Evolutionary conservation across 2,888 invertebrate genomes (phyloP), one percentile per base, ranked within the genome.

Genomic region (Prosopocoilus inquinatus): DNA sequence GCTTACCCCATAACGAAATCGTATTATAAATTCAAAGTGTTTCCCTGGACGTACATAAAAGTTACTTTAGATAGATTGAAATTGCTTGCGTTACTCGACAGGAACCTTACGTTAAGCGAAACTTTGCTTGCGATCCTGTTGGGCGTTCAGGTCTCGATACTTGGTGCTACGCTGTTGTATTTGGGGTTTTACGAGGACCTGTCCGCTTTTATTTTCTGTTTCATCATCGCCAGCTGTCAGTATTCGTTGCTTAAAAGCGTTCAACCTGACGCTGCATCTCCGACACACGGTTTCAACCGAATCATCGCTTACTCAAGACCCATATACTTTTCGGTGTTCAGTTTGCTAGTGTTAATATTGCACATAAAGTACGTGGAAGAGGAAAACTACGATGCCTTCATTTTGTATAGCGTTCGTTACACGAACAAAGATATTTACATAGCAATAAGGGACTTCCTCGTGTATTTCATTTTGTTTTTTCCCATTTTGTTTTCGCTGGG

Each of bases 211-310:
- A 82, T 96, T 71, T 95, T 99, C 77, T 97, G 97, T 79, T 91
- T 96, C 67, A 93, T 97, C n/a, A 94, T 97, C 67, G 98, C 98
- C 1, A 91, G 96, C 11, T 95, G 96, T 70, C 99, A 99, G 77
- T 99, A 98, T 77, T 96, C 96, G 0, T 79, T 98, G 63, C 79
- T 97, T 61, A 98, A 97, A 79, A 96, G 96, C 64, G 99, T 99
- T 1, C 99, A 99, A 72, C 99, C 99, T 0, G 99, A 99, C 77
- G 96, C 98, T 0, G 92, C 98, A 0, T 98, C 98, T 2, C 98
- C 99, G 0, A 96, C 96, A 36, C 99, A 99, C 76, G 97, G 97
- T 9, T 97, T 95, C 72, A 98, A 98, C 75, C 88, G 93, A 68
- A 88, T 96, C 67, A 94, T 96, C 35, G 91, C 94, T 34, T 96